Evolutionary conservation across 2,113 vertebrate genomes (phyloP).

Genomic region (Lamprologus sp.): DNA sequence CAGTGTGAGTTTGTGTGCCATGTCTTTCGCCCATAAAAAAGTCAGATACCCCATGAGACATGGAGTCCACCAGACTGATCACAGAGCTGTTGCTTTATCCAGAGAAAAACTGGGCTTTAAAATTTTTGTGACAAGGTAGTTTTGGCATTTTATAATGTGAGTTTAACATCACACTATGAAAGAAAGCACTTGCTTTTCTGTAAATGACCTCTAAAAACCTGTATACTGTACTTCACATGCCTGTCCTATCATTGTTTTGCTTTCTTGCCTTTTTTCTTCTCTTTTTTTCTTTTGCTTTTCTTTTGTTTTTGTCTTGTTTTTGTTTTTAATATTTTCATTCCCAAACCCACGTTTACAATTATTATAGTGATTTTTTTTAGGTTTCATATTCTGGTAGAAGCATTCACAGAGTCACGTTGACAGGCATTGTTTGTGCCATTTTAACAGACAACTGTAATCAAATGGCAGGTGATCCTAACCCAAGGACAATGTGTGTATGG

Average conservation of each 20-base stretch:
- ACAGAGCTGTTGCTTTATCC: slow-evolving; percentile 21
- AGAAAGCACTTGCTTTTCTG: neutral
- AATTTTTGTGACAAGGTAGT: slow-evolving; percentile 37
- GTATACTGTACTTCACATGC: neutral
- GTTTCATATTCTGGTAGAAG: neutral
- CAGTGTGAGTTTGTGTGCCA: slow-evolving; percentile 23
- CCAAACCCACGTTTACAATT: neutral
- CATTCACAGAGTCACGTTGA: neutral
- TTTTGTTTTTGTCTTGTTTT: neutral
- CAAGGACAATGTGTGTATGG: slow-evolving; percentile 8
- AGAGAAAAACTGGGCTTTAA: slow-evolving; percentile 21
- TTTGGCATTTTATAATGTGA: slow-evolving; percentile 28
- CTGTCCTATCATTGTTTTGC: neutral
- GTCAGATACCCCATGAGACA: slow-evolving; percentile 22
- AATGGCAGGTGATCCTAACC: slow-evolving; percentile 6
- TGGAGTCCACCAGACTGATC: slow-evolving; percentile 27
- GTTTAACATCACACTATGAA: slow-evolving; percentile 7
- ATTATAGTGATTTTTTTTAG: neutral
- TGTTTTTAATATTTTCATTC: neutral
- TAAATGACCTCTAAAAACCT: neutral
- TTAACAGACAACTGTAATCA: neutral
- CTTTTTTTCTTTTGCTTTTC: accelerated
- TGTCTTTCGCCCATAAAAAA: slow-evolving; percentile 8
- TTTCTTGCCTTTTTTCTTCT: neutral
- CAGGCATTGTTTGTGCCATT: neutral